A percentile compares a stretch with the other conserved stretches of the same genome.
phyloP scores from a whole-genome alignment of 1,140 invertebrate genomes.

The Popillia japonica region DNA sequence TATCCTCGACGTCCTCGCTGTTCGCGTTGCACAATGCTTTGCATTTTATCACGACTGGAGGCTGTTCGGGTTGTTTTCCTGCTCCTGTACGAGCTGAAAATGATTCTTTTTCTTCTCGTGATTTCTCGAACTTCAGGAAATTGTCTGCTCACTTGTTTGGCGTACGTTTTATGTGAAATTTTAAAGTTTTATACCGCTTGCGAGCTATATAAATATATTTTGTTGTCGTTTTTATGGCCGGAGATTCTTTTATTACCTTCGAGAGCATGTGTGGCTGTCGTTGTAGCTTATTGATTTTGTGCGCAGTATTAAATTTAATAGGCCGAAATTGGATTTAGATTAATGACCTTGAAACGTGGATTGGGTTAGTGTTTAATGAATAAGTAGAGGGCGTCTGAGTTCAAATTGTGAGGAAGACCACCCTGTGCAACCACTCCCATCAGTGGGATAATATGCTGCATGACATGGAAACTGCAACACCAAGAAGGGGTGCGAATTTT shows the following conservation, averaged over 20 bases:
- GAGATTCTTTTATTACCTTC: constrained; percentile 15
- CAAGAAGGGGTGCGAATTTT: no score
- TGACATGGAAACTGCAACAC: no score
- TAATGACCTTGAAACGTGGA: not conserved
- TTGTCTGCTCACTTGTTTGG: constrained; percentile 9
- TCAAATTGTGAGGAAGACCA: no score
- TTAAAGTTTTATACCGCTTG: constrained; percentile 18
- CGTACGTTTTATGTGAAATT: constrained; percentile 21
- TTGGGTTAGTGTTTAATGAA: no score
- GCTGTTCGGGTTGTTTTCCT: not conserved
- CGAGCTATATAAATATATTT: constrained; percentile 23
- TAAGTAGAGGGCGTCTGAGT: no score
- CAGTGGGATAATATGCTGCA: no score
- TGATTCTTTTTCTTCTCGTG: not conserved
- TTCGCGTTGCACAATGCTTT: no score
- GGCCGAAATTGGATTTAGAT: not conserved
- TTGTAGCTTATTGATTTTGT: not conserved
- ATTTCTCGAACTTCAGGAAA: not conserved
- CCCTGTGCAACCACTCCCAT: no score
- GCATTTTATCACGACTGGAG: not conserved
- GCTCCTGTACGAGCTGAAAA: not conserved
- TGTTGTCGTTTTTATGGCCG: constrained; percentile 10
- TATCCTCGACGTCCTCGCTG: no score
- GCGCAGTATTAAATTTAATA: not conserved
- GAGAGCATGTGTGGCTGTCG: not conserved